Percentiles rank a stretch among this genome's conserved stretches.
These are phyloP conservation scores for Pomacea maculata DNA, from an alignment of 1,140 invertebrate species.

Conservation along the genomic window DNA sequence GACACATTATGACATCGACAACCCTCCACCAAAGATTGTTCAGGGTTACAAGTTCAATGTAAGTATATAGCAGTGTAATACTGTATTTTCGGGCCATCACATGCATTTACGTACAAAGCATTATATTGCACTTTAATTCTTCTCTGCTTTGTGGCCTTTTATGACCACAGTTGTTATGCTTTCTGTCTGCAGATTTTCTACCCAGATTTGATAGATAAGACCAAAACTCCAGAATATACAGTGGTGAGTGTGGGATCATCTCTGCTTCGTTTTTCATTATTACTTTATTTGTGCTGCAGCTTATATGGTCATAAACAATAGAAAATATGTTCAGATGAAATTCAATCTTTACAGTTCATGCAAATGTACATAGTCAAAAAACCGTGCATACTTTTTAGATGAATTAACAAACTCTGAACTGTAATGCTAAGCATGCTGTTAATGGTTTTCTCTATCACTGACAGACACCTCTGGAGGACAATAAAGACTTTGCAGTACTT, in stretches of 20 bases:
- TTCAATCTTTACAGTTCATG: background rate
- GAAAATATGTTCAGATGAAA: background rate
- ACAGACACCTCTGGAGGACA: conserved; percentile 88
- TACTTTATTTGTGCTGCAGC: background rate
- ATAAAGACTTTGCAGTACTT: conserved; percentile 94
- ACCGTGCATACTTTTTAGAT: too few species aligned
- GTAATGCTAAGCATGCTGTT: too few species aligned
- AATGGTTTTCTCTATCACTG: background rate
- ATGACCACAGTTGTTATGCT: background rate
- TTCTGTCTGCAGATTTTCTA: conserved; percentile 85
- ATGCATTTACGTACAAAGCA: background rate
- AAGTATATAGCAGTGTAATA: conserved; percentile 42
- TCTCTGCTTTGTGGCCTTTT: too few species aligned
- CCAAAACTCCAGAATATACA: conserved; percentile 91
- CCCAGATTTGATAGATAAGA: conserved; percentile 97
- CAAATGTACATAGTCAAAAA: too few species aligned
- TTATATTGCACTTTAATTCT: too few species aligned
- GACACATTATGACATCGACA: conserved; percentile 99
- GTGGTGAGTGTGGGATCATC: conserved; percentile 67
- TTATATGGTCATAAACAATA: background rate
- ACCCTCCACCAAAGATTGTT: conserved; percentile 99
- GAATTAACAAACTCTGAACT: too few species aligned
- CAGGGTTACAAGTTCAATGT: conserved; percentile 99
- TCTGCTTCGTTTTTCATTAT: background rate
- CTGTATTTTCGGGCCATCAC: background rate